Evolutionary conservation across 2,797 vertebrate genomes (phyloP).

Genomic region (Rhinoraja longicauda): DNA sequence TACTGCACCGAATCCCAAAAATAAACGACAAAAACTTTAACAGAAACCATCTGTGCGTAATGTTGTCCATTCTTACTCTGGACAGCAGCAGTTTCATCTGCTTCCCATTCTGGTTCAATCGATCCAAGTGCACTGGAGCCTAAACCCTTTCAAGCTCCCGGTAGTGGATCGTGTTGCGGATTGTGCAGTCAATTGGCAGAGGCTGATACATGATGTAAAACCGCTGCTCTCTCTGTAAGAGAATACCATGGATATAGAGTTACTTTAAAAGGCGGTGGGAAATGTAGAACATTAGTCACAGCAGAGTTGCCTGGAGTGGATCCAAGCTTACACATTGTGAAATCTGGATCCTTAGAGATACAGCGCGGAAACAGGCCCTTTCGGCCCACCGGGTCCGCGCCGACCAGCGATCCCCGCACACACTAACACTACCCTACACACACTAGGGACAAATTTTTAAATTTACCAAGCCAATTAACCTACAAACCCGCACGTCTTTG

Average conservation of each 20-base stretch:
- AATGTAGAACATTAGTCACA: neutral
- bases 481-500: no score
- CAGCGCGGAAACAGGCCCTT: no score
- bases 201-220: no score
- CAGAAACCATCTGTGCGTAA: neutral
- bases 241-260: neutral
- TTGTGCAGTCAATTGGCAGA: neutral
- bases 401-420: no score
- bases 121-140: neutral
- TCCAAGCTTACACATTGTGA: neutral
- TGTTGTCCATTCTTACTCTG: neutral
- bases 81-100: neutral
- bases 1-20: no score
- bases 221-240: neutral
- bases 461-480: no score
- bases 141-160: neutral
- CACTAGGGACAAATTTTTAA: no score
- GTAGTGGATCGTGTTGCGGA: no score
- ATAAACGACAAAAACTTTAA: no score
- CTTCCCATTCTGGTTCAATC: constrained; percentile 23
- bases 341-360: no score
- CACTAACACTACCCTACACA: no score
- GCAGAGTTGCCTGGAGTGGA: neutral
- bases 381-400: no score
- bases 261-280: neutral